These are phyloP conservation scores for Grammomys surdaster DNA, from an alignment of 2,113 vertebrate species.

Conservation along the genomic window DNA sequence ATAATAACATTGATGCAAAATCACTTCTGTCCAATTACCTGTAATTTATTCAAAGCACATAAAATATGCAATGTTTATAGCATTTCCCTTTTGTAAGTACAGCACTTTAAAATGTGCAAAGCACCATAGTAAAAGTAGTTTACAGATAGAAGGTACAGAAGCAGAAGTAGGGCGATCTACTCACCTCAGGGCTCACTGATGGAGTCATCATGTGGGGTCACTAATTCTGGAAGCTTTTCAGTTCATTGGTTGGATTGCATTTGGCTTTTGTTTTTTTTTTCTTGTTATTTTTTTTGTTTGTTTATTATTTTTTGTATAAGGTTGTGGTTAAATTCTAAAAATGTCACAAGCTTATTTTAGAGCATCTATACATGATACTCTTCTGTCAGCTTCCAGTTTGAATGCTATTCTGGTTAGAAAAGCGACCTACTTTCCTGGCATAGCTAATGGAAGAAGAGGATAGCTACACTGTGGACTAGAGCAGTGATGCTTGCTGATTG, in stretches of 20 bases:
- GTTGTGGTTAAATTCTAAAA: slow-evolving; percentile 20
- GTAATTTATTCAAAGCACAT: slow-evolving; percentile 76
- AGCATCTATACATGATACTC: neutral
- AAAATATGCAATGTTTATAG: neutral
- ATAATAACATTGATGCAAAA: slow-evolving; percentile 87
- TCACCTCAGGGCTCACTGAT: slow-evolving; percentile 88
- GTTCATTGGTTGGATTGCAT: slow-evolving; percentile 14
- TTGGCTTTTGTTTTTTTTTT: neutral
- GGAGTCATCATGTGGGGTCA: slow-evolving; percentile 87
- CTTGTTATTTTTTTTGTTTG: neutral
- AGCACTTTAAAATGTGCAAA: slow-evolving; percentile 92
- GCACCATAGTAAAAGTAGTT: slow-evolving; percentile 92
- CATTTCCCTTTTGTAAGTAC: slow-evolving; percentile 83
- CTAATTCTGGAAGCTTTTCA: neutral
- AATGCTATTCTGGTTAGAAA: neutral
- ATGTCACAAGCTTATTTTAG: slow-evolving; percentile 30
- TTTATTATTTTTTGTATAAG: neutral
- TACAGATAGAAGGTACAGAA: slow-evolving; percentile 90
- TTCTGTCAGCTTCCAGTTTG: neutral
- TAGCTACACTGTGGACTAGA: neutral
- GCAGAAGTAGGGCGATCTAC: slow-evolving; percentile 87
- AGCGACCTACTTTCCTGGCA: neutral
- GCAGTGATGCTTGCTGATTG: neutral
- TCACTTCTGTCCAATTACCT: slow-evolving; percentile 86
- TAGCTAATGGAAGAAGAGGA: neutral